Conservation (phyloP, 1,140 invertebrate genomes). For the Pseudomyrmex flavicornis region DNA sequence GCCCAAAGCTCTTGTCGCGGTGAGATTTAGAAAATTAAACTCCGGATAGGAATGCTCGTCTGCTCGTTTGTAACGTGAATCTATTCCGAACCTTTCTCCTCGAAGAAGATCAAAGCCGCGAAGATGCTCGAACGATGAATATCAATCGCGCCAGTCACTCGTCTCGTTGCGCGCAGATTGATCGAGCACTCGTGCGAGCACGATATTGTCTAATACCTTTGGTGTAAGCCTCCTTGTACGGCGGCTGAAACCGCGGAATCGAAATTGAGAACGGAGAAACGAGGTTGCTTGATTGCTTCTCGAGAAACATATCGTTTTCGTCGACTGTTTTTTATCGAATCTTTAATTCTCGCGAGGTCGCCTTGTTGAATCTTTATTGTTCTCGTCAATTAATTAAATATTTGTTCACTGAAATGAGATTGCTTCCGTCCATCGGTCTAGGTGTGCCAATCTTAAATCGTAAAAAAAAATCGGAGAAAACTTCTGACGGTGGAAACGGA, state of each 20-base stretch:
- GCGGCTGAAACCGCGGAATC: constrained; percentile 49
- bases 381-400: constrained; percentile 46
- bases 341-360: background rate
- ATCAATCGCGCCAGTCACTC: constrained; percentile 20
- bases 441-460: constrained; percentile 52
- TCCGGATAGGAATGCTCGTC: too few relatives aligned
- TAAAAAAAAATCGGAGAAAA: constrained; percentile 52
- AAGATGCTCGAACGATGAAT: constrained; percentile 56
- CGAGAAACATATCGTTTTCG: background rate
- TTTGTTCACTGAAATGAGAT: constrained; percentile 42
- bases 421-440: constrained; percentile 43
- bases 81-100: constrained; percentile 40
- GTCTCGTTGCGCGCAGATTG: background rate
- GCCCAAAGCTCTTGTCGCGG: background rate
- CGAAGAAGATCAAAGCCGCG: constrained; percentile 61
- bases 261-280: constrained; percentile 16
- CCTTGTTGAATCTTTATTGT: background rate
- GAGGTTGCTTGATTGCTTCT: background rate
- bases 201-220: background rate
- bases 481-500: constrained; percentile 59
- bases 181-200: constrained; percentile 45
- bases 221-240: background rate
- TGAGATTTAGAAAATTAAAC: constrained; percentile 8
- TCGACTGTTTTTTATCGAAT: background rate
- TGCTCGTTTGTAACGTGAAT: constrained; percentile 57